A percentile compares a stretch with the other conserved stretches of the same genome.
These are phyloP conservation scores for Heliconius ethilla DNA, from an alignment of 2,888 invertebrate species.

Conservation along the genomic window DNA sequence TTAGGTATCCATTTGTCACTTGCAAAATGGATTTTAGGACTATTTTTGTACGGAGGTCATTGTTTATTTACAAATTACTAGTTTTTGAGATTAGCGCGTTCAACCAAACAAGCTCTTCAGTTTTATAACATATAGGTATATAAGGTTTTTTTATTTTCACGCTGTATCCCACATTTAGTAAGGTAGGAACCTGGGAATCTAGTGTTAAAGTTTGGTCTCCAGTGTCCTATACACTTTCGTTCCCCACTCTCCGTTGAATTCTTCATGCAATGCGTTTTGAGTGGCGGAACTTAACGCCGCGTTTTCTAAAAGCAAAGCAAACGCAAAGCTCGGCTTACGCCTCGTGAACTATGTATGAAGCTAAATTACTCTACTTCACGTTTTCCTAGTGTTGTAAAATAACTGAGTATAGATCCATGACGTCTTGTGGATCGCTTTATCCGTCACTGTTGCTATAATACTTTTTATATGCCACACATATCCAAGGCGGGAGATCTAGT, in stretches of 20 bases:
- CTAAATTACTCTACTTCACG: no score
- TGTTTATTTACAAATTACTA: background rate
- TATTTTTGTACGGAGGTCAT: background rate
- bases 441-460: slow-evolving; percentile 35
- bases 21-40: background rate
- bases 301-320: no score
- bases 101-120: no score
- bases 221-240: background rate
- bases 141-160: background rate
- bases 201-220: background rate
- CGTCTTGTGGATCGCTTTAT: slow-evolving; percentile 21
- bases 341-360: no score
- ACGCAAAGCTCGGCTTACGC: no score
- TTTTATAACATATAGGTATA: no score
- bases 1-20: slow-evolving; percentile 16
- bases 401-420: slow-evolving; percentile 13
- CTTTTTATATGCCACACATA: background rate
- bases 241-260: background rate
- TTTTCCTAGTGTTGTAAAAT: background rate
- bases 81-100: no score
- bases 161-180: background rate
- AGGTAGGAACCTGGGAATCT: background rate
- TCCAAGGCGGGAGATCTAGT: background rate
- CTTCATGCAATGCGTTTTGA: background rate
- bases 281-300: background rate